These are phyloP conservation scores for Pontoporia blainvillei DNA, from an alignment of 2,113 vertebrate genomes.

Conservation along the genomic window DNA sequence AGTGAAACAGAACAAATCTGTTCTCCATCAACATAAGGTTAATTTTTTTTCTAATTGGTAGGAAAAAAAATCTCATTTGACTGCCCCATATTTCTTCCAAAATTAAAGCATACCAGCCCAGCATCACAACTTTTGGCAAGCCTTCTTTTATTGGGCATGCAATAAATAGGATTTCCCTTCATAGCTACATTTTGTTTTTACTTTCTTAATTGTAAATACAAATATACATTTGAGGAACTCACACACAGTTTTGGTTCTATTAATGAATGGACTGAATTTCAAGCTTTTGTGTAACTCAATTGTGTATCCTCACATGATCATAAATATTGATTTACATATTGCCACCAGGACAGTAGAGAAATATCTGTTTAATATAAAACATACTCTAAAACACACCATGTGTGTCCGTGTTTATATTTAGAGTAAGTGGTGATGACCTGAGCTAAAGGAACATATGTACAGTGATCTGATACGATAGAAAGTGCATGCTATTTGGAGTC, in stretches of 20 bases:
- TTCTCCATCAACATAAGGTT: conserved; percentile 49
- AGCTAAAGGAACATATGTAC: not conserved
- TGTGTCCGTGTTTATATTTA: not conserved
- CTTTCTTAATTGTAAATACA: not conserved
- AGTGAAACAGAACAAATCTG: conserved; percentile 32
- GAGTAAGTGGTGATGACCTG: not conserved
- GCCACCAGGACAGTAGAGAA: not conserved
- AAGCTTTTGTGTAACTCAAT: not conserved
- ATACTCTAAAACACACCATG: not conserved
- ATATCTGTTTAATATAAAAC: not conserved
- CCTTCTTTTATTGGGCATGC: not conserved
- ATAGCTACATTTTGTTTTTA: not conserved
- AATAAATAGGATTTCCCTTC: not conserved
- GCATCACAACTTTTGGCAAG: not conserved
- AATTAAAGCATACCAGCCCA: not conserved
- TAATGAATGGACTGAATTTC: not conserved
- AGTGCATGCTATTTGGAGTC: not conserved
- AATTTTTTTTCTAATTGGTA: conserved; percentile 54
- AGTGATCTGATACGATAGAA: not conserved
- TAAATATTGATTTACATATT: not conserved
- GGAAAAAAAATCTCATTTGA: not conserved
- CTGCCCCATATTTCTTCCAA: conserved; percentile 20
- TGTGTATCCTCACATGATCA: not conserved
- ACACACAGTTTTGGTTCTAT: not conserved
- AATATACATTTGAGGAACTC: not conserved